phyloP scores from a whole-genome alignment of 2,113 vertebrate species.

The Elephantulus edwardii region DNA sequence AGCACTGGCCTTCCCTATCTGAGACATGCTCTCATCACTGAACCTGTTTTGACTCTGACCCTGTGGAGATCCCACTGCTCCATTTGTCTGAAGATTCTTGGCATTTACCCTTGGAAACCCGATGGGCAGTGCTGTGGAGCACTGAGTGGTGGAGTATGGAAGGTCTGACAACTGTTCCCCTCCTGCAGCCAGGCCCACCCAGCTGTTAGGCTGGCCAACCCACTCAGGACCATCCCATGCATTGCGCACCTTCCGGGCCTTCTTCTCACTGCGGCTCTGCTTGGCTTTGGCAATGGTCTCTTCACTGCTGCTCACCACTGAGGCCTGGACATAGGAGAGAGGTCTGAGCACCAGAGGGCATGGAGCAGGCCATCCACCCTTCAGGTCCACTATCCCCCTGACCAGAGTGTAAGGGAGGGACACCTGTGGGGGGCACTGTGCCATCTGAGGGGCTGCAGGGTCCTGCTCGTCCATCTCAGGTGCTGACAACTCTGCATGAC shows the following conservation, averaged over 20 bases:
- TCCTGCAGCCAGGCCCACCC: not conserved
- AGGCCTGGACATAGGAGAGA: slow-evolving; percentile 66
- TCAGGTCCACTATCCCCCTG: not conserved
- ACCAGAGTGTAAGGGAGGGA: no score
- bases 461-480: slow-evolving; percentile 92
- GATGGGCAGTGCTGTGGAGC: not conserved
- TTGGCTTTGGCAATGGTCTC: slow-evolving; percentile 92
- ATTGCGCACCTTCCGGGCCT: slow-evolving; percentile 92
- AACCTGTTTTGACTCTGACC: not conserved
- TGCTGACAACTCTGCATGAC: slow-evolving; percentile 91
- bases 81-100: not conserved
- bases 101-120: not conserved
- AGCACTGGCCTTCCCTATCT: not conserved
- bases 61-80: not conserved
- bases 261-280: slow-evolving; percentile 98
- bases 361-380: not conserved
- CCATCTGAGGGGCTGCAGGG: slow-evolving; percentile 76
- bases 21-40: not conserved
- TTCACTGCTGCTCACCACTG: slow-evolving; percentile 85
- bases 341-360: accelerated
- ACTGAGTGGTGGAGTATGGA: not conserved
- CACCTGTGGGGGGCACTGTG: slow-evolving; percentile 86
- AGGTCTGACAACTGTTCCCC: not conserved
- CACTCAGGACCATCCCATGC: not conserved
- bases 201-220: not conserved